Base-by-base conservation (phyloP, 2,888 invertebrate species). In the Melanotus villosus region DNA sequence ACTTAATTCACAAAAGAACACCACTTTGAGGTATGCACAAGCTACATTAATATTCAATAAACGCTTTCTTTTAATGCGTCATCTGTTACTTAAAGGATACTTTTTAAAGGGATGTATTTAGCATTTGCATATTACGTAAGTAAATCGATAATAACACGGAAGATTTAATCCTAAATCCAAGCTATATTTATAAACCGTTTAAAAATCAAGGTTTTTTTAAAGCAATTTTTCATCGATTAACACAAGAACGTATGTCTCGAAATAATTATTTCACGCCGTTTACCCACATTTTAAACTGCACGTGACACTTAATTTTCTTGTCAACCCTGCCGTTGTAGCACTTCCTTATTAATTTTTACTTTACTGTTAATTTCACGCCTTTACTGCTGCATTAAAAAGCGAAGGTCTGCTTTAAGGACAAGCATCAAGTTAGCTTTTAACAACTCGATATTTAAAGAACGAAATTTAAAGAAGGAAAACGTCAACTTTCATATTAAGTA, bases 291-390 rank as follows among this genome's bases (percentile, higher is more conserved):
- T 56, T 38, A 38, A 38, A 58, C 47, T 43, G 50, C 43, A 43
- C 12, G 18, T 60, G 59, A 45, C 59, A 34, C 45, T 60, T 60
- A 60, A 60, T 60, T 60, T 60, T 45, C 59, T 32, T 45, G 59
- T 60, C 59, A 60, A 45, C 18, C 18, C 34, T n/a, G 38, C 23
- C 14, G 23, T 9, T 19, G 21, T 34, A 56, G 36, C 16, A 45
- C 30, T 60, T 60, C 45, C 59, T 60, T 36, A 30, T 47, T 56
- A 58, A 32, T 50, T 38, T 57, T 34, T 38, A 64, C 26, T 57
- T 52, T 54, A 0, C 26, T 41, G 23, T 62, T 52, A 62, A 63
- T 47, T 63, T 16, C n/a, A 9, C 12, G 18, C 41, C 16, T 16
- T 6, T 7, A 16, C 16, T 41, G 1, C 16, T 7, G 18, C 9